Base-by-base conservation (phyloP, 1,140 invertebrate genomes). In the Cephus cinctus region DNA sequence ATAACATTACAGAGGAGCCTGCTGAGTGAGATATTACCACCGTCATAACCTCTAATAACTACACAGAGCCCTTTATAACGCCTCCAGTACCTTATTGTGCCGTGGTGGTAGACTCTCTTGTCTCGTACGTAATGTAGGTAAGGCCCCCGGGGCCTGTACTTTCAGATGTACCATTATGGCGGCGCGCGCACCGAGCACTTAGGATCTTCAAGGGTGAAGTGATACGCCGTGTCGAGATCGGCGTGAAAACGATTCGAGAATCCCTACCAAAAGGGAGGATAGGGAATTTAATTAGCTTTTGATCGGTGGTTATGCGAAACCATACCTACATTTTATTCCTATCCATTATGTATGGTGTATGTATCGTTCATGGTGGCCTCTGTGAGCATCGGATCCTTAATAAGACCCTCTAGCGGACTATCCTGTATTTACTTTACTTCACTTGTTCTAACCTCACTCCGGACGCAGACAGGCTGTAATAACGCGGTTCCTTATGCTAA, bases 41-140 rank as follows among this genome's bases (percentile, higher is more conserved):
- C 69, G 62, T 71, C 71, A 67, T 72, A 72, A 72, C 63, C 68
- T 71, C 71, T 73, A 73, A 73, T 72, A 71, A 73, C 67, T 65
- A 70, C 63, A 69, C 54, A 65, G 68, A 64, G 65, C 64, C 69
- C 67, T 72, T 72, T 66, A 72, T 69, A 67, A 72, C 65, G 65
- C 65, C 69, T 68, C 63, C 50, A 63, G 64, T 69, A 59, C 56
- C 59, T 68, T 61, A 68, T 71, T 61, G 57, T 63, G 54, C 47
- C 54, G 41, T 47, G 47, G 42, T 65, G 57, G 25, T 32, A 30
- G 32, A 38, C 35, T 38, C 35, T 18, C 35, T 9, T 4, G 34
- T 38, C 34, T 27, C 35, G 40, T 54, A 52, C 58, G 53, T 63
- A 63, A 65, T 65, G 52, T 59, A 60, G 44, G 52, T 57, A 57